Base-by-base conservation (phyloP, 2,888 invertebrate species). In the Agonopterix alstromeriana region DNA sequence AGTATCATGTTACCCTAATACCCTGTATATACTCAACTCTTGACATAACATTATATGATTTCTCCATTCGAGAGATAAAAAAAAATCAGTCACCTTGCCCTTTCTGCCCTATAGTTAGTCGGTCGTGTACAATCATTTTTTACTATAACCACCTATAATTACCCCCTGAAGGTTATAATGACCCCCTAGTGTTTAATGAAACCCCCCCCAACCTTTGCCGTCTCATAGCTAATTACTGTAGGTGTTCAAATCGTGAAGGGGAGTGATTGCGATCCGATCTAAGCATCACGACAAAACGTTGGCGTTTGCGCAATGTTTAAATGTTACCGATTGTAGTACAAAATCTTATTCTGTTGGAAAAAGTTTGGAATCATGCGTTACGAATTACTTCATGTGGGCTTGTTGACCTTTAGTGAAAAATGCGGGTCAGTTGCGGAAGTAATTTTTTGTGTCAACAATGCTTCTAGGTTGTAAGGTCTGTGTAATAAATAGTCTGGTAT, bases 181-280 rank as follows among this genome's bases (percentile, higher is more conserved):
- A 27, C 27, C 27, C 5, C 27, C 27, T 27, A 38, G 38, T 14
- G 35, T 10, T 3, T 44, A 48, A 42, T 44, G 41, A 68, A 67
- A 65, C 64, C 60, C 27, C 60, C 27, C 59, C 57, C 67, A 72
- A 73, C 75, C 73, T 77, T 74, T 75, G 65, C 27, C 53, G 59
- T 60, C 61, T 62, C 60, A 58, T 57, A 38, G 38, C 38, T 38
- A 38, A 38, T 38, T n/a, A 70, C 68, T 61, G 70, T 70, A 73
- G 70, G 69, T 70, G 67, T 61, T 53, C 47, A 52, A 50, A 67
- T 84, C 84, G 85, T 83, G 84, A 80, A 80, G 74, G 69, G 70
- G 64, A 67, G 70, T 79, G 83, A 83, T 82, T 83, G 80, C 81
- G 73, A 79, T 77, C 71, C 71, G 73, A 76, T 72, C 70, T 70